A percentile compares a stretch with the other conserved stretches of the same genome.
These are phyloP conservation scores for Andrena flavipes DNA, from an alignment of 2,888 invertebrate genomes.

Conservation along the genomic window DNA sequence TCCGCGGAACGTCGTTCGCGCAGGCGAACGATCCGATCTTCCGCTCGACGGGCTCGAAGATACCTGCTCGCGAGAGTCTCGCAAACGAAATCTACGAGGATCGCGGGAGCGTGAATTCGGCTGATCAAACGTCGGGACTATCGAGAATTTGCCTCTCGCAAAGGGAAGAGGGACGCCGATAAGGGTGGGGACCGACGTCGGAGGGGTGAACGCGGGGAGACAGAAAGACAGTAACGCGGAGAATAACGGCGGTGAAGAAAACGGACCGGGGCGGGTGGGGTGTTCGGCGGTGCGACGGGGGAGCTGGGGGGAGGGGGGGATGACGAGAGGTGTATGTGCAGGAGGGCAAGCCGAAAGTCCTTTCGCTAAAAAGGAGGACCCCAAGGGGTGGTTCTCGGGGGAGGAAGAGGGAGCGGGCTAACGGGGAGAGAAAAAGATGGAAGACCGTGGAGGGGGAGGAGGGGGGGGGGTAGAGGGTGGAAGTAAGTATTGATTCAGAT, in stretches of 20 bases:
- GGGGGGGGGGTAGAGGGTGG: constrained; percentile 69
- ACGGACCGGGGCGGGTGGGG: background rate
- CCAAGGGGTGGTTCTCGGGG: constrained; percentile 27
- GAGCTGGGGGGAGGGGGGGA: constrained; percentile 13
- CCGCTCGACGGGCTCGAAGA: constrained; percentile 41
- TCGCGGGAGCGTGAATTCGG: constrained; percentile 69
- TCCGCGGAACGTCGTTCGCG: background rate
- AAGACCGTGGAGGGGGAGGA: constrained; percentile 59
- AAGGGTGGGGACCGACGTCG: constrained; percentile 20
- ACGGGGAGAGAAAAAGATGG: constrained; percentile 50
- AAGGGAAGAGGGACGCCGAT: constrained; percentile 42
- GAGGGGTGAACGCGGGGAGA: constrained; percentile 26
- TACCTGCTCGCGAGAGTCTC: constrained; percentile 34
- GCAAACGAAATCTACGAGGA: constrained; percentile 61
- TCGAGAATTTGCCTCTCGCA: constrained; percentile 58
- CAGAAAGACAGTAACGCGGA: constrained; percentile 20
- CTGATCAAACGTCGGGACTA: constrained; percentile 74
- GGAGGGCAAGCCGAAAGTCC: constrained; percentile 60
- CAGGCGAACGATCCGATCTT: constrained; percentile 47
- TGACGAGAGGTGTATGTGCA: constrained; percentile 35
- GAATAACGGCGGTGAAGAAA: constrained; percentile 15
- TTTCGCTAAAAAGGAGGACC: constrained; percentile 58
- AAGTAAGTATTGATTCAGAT: constrained; percentile 83
- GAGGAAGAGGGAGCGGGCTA: constrained; percentile 22
- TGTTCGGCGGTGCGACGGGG: constrained; percentile 1